Evolutionary conservation across 2,113 vertebrate species (phyloP).

Genomic region (Aix galericulata): DNA sequence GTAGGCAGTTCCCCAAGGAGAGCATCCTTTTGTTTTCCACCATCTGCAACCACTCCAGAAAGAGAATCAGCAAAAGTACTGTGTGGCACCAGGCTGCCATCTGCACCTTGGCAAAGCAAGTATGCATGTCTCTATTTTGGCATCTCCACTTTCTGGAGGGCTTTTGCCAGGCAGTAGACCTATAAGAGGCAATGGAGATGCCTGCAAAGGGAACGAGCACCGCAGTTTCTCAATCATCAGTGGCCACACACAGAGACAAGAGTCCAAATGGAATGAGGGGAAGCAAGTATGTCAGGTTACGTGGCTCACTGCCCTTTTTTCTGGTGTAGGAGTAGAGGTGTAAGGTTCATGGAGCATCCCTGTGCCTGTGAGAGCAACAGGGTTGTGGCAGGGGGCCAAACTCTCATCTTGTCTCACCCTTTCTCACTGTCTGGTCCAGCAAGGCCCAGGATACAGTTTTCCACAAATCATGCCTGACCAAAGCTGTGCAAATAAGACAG

Average conservation of each 20-base stretch:
- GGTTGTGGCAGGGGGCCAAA: background rate
- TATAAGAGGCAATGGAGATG: background rate
- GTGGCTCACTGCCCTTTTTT: background rate
- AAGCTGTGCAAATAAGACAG: background rate
- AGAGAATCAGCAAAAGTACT: background rate
- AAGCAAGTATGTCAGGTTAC: background rate
- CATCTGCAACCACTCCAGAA: background rate
- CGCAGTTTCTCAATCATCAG: background rate
- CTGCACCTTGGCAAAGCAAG: background rate
- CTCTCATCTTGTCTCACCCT: background rate
- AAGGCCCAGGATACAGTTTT: background rate
- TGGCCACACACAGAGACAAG: background rate
- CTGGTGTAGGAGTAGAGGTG: accelerated
- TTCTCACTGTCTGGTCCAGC: background rate
- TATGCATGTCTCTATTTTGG: background rate
- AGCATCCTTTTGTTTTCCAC: background rate
- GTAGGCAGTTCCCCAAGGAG: background rate
- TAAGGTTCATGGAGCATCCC: background rate
- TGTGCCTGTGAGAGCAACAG: background rate
- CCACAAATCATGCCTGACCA: background rate
- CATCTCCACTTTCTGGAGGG: background rate
- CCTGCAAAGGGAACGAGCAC: background rate
- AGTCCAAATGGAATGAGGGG: background rate
- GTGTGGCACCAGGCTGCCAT: background rate
- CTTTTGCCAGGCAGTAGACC: background rate